These are phyloP conservation scores for Caenorhabditis elegans DNA, from an alignment of 1,140 invertebrate species.

Conservation along the genomic window WBcel235 BX284606.5:10237001-10237500, in stretches of 20 bases:
- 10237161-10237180: background rate
- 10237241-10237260: no score
- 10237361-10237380: background rate
- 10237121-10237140: background rate
- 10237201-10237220: no score
- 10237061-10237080: slow-evolving; percentile 10
- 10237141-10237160: no score
- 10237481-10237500: no score
- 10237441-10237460: background rate
- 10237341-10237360: no score
- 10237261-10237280: no score
- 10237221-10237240: no score
- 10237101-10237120: background rate
- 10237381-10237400: background rate
- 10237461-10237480: no score
- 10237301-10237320: background rate
- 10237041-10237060: background rate
- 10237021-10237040: slow-evolving; percentile 3
- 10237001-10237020: slow-evolving; percentile 10
- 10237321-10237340: background rate
- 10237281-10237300: background rate
- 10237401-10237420: background rate
- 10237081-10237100: background rate
- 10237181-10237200: background rate
- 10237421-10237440: background rate